phyloP scores from a whole-genome alignment of 2,113 vertebrate species.

The Macquaria ambigua region DNA sequence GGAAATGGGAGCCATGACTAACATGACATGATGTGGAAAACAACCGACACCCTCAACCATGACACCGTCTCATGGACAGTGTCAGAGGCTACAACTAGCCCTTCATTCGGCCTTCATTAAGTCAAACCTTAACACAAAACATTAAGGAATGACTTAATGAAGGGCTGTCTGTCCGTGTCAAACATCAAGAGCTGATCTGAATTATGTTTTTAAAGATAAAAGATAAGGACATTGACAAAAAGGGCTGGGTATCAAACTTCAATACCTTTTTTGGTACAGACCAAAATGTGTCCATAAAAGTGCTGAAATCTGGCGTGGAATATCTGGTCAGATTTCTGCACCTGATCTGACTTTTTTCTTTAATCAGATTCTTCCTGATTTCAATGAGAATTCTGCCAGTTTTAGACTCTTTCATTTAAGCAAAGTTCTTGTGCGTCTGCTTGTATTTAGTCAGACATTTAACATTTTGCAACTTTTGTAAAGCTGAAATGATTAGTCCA shows the following conservation, averaged over 20 bases:
- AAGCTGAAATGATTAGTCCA: background rate
- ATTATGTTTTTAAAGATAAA: background rate
- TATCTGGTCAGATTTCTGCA: background rate
- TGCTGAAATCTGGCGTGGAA: background rate
- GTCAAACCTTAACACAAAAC: no score
- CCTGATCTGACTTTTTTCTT: background rate
- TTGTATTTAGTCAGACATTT: background rate
- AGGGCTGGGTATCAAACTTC: background rate
- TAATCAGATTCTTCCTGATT: no score
- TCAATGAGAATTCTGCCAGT: background rate
- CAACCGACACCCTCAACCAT: slow-evolving; percentile 45
- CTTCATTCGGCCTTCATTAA: no score
- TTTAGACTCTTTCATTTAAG: background rate
- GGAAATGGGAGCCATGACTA: slow-evolving; percentile 68
- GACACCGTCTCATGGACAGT: slow-evolving; percentile 7
- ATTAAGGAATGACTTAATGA: background rate
- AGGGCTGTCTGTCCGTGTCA: background rate
- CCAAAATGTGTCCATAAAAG: background rate
- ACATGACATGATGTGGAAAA: slow-evolving; percentile 72
- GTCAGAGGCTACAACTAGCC: background rate
- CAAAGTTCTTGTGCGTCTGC: no score
- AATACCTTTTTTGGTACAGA: background rate
- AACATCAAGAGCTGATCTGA: background rate
- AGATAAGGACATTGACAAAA: background rate
- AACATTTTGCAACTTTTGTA: background rate